A percentile compares a stretch with the other conserved stretches of the same genome.
Evolutionary conservation across 1,140 invertebrate genomes (phyloP).

Genomic region (Drosophila dunni): DNA sequence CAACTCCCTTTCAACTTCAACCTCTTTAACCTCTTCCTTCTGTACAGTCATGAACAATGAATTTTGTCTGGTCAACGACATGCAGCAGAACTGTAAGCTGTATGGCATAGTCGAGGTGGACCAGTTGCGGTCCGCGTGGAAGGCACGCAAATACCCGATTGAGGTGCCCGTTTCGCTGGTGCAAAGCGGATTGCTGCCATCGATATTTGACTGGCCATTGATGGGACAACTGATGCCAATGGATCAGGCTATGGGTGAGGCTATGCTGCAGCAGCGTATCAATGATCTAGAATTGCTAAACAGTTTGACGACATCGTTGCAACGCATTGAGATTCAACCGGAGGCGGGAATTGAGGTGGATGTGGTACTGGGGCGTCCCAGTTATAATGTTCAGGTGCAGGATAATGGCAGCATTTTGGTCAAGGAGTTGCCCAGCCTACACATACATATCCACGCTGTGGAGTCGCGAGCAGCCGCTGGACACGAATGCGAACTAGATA

Average conservation of each 20-base stretch:
- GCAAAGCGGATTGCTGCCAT: conserved; percentile 33
- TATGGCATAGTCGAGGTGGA: conserved; percentile 45
- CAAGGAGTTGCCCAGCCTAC: conserved; percentile 42
- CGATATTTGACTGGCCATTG: conserved; percentile 49
- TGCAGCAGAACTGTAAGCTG: conserved; percentile 32
- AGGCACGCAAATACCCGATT: conserved; percentile 28
- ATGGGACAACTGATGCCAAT: conserved; percentile 34
- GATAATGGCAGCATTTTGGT: conserved; percentile 45
- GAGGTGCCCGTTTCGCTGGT: conserved; percentile 33
- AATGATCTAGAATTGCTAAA: conserved; percentile 50
- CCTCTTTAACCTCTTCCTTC: not conserved
- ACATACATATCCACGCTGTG: conserved; percentile 22
- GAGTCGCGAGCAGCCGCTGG: conserved; percentile 29
- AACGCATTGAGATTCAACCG: conserved; percentile 34
- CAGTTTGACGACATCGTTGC: conserved; percentile 43
- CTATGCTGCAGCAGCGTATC: conserved; percentile 43
- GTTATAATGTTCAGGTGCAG: conserved; percentile 37
- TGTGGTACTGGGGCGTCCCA: conserved; percentile 35
- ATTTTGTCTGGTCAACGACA: conserved; percentile 20
- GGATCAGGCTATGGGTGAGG: conserved; percentile 15
- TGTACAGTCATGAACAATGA: conserved; percentile 36
- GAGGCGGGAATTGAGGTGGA: conserved; percentile 33
- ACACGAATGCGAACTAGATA: conserved; percentile 5
- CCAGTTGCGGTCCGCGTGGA: conserved; percentile 31
- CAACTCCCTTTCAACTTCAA: not conserved